These are phyloP conservation scores for Tetramorium parvispinum DNA, from an alignment of 1,140 invertebrate genomes.

Conservation along the genomic window DNA sequence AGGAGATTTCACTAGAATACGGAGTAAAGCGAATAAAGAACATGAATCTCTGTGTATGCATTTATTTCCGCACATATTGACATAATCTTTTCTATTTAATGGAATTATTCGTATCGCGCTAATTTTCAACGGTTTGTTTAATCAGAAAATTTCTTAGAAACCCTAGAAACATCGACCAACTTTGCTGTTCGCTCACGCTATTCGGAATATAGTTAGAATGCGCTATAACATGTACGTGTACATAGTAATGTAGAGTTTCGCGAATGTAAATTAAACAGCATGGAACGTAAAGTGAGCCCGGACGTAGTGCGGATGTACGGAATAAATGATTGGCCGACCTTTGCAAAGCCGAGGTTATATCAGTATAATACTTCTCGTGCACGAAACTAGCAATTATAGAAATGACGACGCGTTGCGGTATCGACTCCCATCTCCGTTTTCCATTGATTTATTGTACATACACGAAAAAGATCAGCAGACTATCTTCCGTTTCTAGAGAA, in stretches of 20 bases:
- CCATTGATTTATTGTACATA: not conserved
- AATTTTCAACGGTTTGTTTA: not conserved
- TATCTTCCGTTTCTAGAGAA: not conserved
- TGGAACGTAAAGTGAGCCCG: slow-evolving; percentile 71
- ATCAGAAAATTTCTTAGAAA: slow-evolving; percentile 8
- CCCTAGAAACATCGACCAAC: not conserved
- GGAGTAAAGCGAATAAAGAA: not conserved
- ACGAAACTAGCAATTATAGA: slow-evolving; percentile 41
- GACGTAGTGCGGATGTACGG: slow-evolving; percentile 65
- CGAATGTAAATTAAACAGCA: slow-evolving; percentile 78
- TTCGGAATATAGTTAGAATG: slow-evolving; percentile 51
- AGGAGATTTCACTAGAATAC: not conserved
- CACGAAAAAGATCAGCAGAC: not conserved
- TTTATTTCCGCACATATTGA: not conserved
- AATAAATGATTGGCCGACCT: slow-evolving; percentile 72
- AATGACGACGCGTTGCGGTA: slow-evolving; percentile 22
- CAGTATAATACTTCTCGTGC: slow-evolving; percentile 17
- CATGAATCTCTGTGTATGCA: not conserved
- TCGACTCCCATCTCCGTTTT: not conserved
- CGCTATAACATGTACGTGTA: slow-evolving; percentile 7
- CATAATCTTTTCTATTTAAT: not conserved
- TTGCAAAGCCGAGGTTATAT: slow-evolving; percentile 67
- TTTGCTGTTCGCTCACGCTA: not conserved
- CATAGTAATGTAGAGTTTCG: slow-evolving; percentile 70
- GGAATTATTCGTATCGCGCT: not conserved